Conservation (phyloP, 2,797 vertebrate genomes). For the Sebastes reedi region DNA sequence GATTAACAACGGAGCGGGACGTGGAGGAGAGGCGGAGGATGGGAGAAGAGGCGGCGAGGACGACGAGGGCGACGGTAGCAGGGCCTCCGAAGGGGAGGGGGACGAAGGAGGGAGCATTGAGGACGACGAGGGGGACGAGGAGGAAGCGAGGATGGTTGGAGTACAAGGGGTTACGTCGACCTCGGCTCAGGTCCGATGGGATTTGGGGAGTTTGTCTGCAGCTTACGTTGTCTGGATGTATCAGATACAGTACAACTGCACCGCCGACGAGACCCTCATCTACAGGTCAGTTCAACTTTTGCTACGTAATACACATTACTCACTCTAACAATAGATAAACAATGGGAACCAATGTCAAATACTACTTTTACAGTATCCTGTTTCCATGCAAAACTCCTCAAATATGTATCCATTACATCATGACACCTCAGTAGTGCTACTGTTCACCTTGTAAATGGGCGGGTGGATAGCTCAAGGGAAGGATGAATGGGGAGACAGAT, state of each 20-base stretch:
- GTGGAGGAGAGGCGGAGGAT: slow-evolving; percentile 58
- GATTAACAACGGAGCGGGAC: slow-evolving; percentile 65
- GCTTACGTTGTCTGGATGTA: slow-evolving; percentile 91
- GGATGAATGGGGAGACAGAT: slow-evolving; percentile 44
- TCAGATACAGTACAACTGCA: slow-evolving; percentile 96
- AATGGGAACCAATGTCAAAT: background rate
- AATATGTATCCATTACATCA: slow-evolving; percentile 66
- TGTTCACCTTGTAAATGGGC: slow-evolving; percentile 51
- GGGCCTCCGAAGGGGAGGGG: slow-evolving; percentile 36
- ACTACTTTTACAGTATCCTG: background rate
- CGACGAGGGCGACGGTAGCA: slow-evolving; percentile 10
- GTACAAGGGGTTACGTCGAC: slow-evolving; percentile 89
- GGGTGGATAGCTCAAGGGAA: slow-evolving; percentile 44
- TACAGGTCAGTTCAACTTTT: slow-evolving; percentile 86
- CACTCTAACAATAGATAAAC: background rate
- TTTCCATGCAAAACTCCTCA: slow-evolving; percentile 46
- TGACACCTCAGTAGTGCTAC: slow-evolving; percentile 34
- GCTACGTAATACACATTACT: background rate
- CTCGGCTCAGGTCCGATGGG: slow-evolving; percentile 90
- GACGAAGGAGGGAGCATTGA: slow-evolving; percentile 66
- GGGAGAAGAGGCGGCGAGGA: slow-evolving; percentile 52
- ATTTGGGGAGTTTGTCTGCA: slow-evolving; percentile 78
- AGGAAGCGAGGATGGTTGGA: slow-evolving; percentile 80
- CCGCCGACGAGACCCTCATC: slow-evolving; percentile 89
- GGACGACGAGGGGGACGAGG: slow-evolving; percentile 63